Percentiles rank a stretch among this genome's conserved stretches.
Conservation (phyloP, 1,140 invertebrate species). For the Pomacea maculata region DNA sequence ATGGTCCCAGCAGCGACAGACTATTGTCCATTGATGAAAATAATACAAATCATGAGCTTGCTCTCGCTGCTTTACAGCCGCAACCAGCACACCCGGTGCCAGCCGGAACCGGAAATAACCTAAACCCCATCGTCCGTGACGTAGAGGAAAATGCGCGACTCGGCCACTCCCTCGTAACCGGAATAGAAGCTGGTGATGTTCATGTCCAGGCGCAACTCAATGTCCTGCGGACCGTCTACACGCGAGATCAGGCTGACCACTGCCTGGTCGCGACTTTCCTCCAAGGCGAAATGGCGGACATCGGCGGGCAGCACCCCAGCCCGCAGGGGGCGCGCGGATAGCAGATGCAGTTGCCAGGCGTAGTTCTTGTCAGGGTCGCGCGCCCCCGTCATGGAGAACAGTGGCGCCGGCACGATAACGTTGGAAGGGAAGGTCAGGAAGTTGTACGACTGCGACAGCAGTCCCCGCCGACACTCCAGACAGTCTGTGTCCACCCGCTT, state of each 20-base stretch:
- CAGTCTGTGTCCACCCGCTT: constrained; percentile 77
- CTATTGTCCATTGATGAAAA: no score
- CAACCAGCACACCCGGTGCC: no score
- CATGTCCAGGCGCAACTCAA: constrained; percentile 87
- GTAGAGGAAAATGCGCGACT: constrained; percentile 85
- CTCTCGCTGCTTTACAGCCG: no score
- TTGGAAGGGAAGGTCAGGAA: constrained; percentile 90
- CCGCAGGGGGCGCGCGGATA: constrained; percentile 40
- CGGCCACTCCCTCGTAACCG: constrained; percentile 75
- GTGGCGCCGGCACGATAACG: constrained; percentile 77
- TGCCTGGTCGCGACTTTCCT: constrained; percentile 71
- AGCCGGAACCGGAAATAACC: not conserved
- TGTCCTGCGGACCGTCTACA: constrained; percentile 86
- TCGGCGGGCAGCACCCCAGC: constrained; percentile 42
- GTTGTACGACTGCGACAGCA: constrained; percentile 87
- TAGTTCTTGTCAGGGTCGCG: constrained; percentile 74
- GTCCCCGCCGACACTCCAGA: constrained; percentile 76
- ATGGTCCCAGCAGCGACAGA: no score
- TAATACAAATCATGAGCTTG: no score
- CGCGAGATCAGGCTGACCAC: constrained; percentile 77
- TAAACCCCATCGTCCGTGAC: constrained; percentile 77
- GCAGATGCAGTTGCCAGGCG: constrained; percentile 79
- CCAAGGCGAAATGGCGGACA: constrained; percentile 49
- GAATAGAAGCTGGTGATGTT: constrained; percentile 69
- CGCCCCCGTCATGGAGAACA: constrained; percentile 88